A percentile compares a stretch with the other conserved stretches of the same genome.
phyloP scores from a whole-genome alignment of 2,113 vertebrate genomes.

The Menura novaehollandiae region DNA sequence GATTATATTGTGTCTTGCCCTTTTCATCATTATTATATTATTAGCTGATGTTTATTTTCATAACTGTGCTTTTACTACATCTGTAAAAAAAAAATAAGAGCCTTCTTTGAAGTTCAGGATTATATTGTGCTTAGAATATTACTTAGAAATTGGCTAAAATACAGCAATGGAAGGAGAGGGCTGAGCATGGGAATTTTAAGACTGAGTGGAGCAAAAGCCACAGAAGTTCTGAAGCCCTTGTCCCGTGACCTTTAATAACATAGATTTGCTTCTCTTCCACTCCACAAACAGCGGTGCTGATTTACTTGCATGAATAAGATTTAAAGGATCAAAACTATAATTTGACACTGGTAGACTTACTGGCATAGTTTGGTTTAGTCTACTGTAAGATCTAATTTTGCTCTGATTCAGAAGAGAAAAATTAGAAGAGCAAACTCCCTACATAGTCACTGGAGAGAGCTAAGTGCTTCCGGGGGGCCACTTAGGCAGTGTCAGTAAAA shows the following conservation, averaged over 20 bases:
- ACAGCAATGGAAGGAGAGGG: background rate
- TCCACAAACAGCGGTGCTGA: background rate
- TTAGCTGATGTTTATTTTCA: conserved; percentile 21
- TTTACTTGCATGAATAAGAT: conserved; percentile 7
- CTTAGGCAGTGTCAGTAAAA: background rate
- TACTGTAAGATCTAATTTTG: conserved; percentile 17
- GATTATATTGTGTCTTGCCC: background rate
- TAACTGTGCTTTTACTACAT: conserved; percentile 23
- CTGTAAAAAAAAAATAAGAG: background rate
- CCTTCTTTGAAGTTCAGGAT: conserved; percentile 18
- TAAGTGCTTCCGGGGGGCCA: background rate
- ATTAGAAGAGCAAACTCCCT: background rate
- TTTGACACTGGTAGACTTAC: background rate
- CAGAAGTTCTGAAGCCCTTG: background rate
- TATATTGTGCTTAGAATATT: background rate
- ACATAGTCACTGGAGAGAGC: background rate
- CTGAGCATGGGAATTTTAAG: background rate
- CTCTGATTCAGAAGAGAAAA: background rate
- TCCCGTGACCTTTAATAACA: background rate
- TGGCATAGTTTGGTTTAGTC: background rate
- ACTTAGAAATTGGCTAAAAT: background rate
- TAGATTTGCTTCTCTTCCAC: background rate
- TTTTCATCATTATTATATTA: background rate
- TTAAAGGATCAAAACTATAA: conserved; percentile 6
- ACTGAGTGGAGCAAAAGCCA: background rate